Percentiles rank a stretch among this genome's conserved stretches.
Evolutionary conservation across 2,888 invertebrate species (phyloP).

Genomic region (Xestia rhomboidea): DNA sequence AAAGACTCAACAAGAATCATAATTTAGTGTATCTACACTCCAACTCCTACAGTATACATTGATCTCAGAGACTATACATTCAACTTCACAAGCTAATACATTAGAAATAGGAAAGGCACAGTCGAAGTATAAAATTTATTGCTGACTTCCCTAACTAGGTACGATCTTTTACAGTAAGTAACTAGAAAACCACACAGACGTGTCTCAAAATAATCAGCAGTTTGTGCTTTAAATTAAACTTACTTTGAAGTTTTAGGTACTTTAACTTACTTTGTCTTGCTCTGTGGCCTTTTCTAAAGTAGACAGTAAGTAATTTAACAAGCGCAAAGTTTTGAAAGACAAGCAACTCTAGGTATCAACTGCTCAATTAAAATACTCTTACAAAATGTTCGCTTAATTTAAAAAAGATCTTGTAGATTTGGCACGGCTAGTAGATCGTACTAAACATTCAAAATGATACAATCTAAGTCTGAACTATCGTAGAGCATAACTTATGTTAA

Average conservation of each 20-base stretch:
- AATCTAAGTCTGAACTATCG: conserved; percentile 63
- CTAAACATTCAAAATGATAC: conserved; percentile 65
- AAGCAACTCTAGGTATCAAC: conserved; percentile 67
- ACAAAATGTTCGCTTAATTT: conserved; percentile 68
- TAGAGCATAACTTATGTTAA: conserved; percentile 68
- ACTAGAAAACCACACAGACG: conserved; percentile 74
- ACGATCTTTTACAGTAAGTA: conserved; percentile 76
- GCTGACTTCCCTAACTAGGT: conserved; percentile 89
- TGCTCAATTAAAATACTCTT: conserved; percentile 66
- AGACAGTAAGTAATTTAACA: conserved; percentile 67
- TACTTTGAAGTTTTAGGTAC: conserved; percentile 64
- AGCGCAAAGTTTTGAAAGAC: conserved; percentile 69
- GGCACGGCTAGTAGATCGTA: conserved; percentile 81
- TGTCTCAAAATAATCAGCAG: conserved; percentile 69
- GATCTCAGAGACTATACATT: conserved; percentile 85
- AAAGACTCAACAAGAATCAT: conserved; percentile 80
- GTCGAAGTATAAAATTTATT: conserved; percentile 91
- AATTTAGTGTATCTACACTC: conserved; percentile 76
- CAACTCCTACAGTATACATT: conserved; percentile 85
- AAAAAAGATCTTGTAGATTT: conserved; percentile 78
- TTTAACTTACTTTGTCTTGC: conserved; percentile 68
- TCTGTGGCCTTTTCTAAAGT: conserved; percentile 63
- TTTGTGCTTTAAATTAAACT: conserved; percentile 66
- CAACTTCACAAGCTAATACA: conserved; percentile 87
- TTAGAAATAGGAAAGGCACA: conserved; percentile 91